phyloP scores from a whole-genome alignment of 2,113 vertebrate species.

The Zosterops lateralis region DNA sequence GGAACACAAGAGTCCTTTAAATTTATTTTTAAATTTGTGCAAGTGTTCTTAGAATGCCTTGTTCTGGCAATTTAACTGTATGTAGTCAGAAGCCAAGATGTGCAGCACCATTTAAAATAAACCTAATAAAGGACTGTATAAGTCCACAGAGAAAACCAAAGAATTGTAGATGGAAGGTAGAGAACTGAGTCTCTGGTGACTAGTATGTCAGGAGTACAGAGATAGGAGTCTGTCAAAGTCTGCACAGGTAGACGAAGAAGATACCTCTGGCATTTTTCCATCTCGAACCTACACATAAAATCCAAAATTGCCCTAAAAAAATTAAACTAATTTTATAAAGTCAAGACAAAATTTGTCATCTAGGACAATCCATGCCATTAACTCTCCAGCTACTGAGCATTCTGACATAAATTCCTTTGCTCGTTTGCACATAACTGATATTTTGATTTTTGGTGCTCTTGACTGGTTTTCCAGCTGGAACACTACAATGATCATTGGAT shows the following conservation, averaged over 20 bases:
- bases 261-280: background rate
- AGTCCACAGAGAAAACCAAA: background rate
- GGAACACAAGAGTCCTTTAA: background rate
- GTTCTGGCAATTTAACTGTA: background rate
- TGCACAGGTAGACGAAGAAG: background rate
- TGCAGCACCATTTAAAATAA: background rate
- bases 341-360: background rate
- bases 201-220: background rate
- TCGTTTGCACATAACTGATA: slow-evolving; percentile 15
- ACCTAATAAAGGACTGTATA: background rate
- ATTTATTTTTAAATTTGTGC: background rate
- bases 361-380: slow-evolving; percentile 10
- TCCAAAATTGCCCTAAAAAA: background rate
- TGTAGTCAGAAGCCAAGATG: background rate
- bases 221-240: background rate
- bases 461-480: background rate
- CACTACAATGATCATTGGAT: background rate
- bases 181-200: background rate
- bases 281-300: background rate
- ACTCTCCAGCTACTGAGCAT: background rate
- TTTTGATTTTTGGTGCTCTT: slow-evolving; percentile 23
- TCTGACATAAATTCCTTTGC: background rate
- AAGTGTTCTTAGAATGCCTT: background rate
- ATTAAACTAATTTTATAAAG: background rate
- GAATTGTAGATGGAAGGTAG: background rate